phyloP scores from a whole-genome alignment of 1,140 invertebrate species.

The Neodiprion virginianus region DNA sequence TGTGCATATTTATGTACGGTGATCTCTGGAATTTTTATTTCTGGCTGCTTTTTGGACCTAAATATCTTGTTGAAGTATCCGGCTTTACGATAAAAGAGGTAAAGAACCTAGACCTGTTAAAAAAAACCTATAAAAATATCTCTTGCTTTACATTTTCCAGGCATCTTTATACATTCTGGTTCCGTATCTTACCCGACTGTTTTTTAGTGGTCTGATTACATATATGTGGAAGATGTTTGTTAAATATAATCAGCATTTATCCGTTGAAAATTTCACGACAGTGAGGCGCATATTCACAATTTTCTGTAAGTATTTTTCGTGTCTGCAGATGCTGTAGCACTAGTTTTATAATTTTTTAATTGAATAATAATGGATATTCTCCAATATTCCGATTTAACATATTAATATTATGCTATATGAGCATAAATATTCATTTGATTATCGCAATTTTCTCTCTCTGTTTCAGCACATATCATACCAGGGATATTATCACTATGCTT shows the following conservation, averaged over 20 bases:
- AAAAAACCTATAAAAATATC: not conserved
- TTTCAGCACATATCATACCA: not conserved
- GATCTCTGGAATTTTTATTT: not conserved
- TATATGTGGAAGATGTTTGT: not conserved
- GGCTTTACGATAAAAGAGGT: not conserved
- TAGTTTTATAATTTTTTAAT: too few relatives aligned
- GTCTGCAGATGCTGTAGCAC: not conserved
- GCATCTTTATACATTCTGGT: not conserved
- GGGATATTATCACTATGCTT: not conserved
- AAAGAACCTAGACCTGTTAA: not conserved
- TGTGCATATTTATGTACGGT: not conserved
- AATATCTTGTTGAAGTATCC: not conserved
- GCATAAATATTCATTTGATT: not conserved
- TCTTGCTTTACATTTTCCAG: not conserved
- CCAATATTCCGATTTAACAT: too few relatives aligned
- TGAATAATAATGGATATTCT: too few relatives aligned
- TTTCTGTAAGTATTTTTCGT: not conserved
- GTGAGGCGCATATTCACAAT: not conserved
- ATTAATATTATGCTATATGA: too few relatives aligned
- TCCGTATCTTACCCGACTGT: not conserved
- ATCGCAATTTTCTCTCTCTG: not conserved
- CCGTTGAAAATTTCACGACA: not conserved
- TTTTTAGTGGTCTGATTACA: not conserved
- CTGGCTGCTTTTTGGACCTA: not conserved
- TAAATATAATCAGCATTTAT: not conserved